Evolutionary conservation across 2,888 invertebrate species (phyloP).

Genomic region (Drosophila buzzatii): DNA sequence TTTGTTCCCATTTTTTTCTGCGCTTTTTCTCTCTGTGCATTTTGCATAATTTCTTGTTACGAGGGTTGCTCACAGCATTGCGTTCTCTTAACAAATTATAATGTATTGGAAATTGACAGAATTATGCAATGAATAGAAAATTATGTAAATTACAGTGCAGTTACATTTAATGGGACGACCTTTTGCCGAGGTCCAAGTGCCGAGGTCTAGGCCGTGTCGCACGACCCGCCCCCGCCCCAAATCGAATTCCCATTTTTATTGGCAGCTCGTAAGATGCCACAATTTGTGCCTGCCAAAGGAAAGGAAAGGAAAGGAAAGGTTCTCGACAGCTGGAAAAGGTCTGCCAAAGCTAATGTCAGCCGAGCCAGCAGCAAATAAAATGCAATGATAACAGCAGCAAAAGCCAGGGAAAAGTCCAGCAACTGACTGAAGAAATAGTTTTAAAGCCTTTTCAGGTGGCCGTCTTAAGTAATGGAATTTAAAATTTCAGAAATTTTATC

Average conservation of each 20-base stretch:
- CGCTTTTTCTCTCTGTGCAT: slow-evolving; percentile 24
- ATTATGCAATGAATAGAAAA: slow-evolving; percentile 85
- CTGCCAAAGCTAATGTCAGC: slow-evolving; percentile 9
- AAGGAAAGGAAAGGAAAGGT: slow-evolving; percentile 10
- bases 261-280: slow-evolving; percentile 40
- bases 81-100: slow-evolving; percentile 78
- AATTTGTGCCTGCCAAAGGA: slow-evolving; percentile 2
- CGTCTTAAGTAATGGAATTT: no score
- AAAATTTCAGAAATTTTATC: neutral
- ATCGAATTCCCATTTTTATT: slow-evolving; percentile 62
- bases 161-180: slow-evolving; percentile 83
- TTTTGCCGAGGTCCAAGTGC: slow-evolving; percentile 46
- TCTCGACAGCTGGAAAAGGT: slow-evolving; percentile 6
- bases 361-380: slow-evolving; percentile 31
- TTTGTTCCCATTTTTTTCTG: slow-evolving; percentile 54
- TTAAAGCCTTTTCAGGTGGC: neutral
- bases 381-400: slow-evolving; percentile 35
- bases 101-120: slow-evolving; percentile 84
- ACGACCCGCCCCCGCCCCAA: slow-evolving; percentile 29
- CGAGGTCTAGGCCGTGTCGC: slow-evolving; percentile 12
- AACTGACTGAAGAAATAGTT: neutral
- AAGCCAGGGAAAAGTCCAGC: neutral
- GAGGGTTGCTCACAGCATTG: slow-evolving; percentile 43
- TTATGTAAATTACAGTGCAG: slow-evolving; percentile 84
- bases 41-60: slow-evolving; percentile 49